Evolutionary conservation across 2,797 vertebrate species (phyloP).

Genomic region (Sylvilagus floridanus): DNA sequence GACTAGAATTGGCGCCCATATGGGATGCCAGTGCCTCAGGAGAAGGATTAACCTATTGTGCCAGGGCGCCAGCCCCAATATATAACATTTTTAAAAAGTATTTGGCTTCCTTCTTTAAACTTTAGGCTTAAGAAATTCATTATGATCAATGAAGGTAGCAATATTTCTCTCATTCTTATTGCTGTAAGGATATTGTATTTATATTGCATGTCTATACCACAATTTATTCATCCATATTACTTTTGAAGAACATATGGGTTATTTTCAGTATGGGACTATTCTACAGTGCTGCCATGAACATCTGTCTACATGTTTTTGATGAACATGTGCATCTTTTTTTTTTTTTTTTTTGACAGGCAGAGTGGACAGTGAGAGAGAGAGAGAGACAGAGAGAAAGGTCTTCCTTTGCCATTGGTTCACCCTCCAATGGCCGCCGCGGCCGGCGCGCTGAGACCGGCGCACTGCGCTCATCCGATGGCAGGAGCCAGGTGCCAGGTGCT

Average conservation of each 20-base stretch:
- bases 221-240: neutral
- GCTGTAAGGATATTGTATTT: neutral
- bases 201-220: neutral
- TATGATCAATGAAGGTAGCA: neutral
- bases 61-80: neutral
- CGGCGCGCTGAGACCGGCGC: no score
- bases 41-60: no score
- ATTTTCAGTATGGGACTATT: neutral
- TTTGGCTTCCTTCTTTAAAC: neutral
- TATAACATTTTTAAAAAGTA: neutral
- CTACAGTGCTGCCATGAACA: neutral
- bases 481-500: no score
- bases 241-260: neutral
- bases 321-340: neutral
- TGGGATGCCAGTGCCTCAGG: no score
- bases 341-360: no score
- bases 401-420: no score
- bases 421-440: no score
- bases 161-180: conserved; percentile 16
- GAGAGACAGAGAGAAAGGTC: no score
- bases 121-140: neutral
- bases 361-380: no score
- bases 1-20: no score
- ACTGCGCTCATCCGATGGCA: no score
- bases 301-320: neutral